Evolutionary conservation across 2,797 vertebrate species (phyloP).

Genomic region (Oryzias dopingdopingensis): DNA sequence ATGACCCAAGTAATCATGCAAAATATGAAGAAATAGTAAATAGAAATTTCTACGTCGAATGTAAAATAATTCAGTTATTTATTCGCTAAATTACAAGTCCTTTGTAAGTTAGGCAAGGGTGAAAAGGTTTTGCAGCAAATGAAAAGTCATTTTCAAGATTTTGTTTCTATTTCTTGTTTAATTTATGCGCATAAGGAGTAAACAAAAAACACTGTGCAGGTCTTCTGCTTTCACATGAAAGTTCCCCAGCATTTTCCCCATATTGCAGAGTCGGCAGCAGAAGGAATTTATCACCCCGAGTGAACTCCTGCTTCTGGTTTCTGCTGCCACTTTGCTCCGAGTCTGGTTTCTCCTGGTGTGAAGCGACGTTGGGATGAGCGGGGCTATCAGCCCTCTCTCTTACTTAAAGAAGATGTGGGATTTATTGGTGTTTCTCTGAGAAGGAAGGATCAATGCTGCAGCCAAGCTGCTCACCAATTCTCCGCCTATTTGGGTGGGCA

Average conservation of each 20-base stretch:
- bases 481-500: slow-evolving; percentile 65
- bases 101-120: slow-evolving; percentile 18
- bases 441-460: slow-evolving; percentile 55
- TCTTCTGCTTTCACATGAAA: slow-evolving; percentile 22
- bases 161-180: not conserved
- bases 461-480: slow-evolving; percentile 30
- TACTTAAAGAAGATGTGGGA: slow-evolving; percentile 45
- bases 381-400: slow-evolving; percentile 48
- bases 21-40: too few relatives aligned
- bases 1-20: too few relatives aligned
- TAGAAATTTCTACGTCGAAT: too few relatives aligned
- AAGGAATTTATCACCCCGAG: slow-evolving; percentile 45
- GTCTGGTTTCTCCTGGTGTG: slow-evolving; percentile 52
- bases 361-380: slow-evolving; percentile 47
- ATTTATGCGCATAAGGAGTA: not conserved
- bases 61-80: too few relatives aligned
- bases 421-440: slow-evolving; percentile 49
- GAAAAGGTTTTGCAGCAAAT: slow-evolving; percentile 15
- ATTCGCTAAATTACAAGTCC: slow-evolving; percentile 26
- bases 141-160: slow-evolving; percentile 13
- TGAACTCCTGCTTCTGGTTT: slow-evolving; percentile 63
- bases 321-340: slow-evolving; percentile 54
- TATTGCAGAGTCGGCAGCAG: slow-evolving; percentile 37
- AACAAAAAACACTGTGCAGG: slow-evolving; percentile 14
- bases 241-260: slow-evolving; percentile 28